Conservation (phyloP, 2,888 invertebrate genomes). For the Hydroisotoma schaefferi region DNA sequence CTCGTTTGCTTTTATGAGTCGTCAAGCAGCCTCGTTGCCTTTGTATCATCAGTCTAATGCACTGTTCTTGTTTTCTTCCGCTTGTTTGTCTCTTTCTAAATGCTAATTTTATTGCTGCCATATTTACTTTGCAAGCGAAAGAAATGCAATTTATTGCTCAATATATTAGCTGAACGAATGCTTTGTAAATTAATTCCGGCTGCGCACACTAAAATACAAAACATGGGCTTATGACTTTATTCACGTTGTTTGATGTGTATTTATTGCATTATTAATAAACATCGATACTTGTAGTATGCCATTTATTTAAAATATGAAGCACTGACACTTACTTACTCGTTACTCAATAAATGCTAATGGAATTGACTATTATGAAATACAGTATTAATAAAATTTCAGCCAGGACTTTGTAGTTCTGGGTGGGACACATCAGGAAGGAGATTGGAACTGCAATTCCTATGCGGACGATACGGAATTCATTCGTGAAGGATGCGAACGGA, state of each 20-base stretch:
- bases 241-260: no score
- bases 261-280: no score
- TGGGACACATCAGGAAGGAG: slow-evolving; percentile 68
- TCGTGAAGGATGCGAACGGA: slow-evolving; percentile 59
- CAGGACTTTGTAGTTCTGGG: slow-evolving; percentile 66
- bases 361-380: neutral
- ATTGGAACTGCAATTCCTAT: slow-evolving; percentile 59
- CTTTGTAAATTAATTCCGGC: no score
- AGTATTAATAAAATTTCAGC: slow-evolving; percentile 52
- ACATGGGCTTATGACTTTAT: no score
- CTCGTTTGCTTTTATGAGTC: slow-evolving; percentile 8
- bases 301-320: neutral
- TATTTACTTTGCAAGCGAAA: neutral
- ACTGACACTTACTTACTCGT: neutral
- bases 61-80: no score
- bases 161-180: no score
- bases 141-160: neutral
- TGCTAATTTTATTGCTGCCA: neutral
- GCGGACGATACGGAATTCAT: slow-evolving; percentile 62
- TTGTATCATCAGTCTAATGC: no score
- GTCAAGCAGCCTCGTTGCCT: no score
- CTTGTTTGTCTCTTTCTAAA: no score
- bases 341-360: neutral
- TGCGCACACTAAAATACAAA: no score
- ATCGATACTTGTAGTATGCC: neutral